phyloP scores from a whole-genome alignment of 92 coral and sea anemone species.

The Palythoa heliodiscus region DNA sequence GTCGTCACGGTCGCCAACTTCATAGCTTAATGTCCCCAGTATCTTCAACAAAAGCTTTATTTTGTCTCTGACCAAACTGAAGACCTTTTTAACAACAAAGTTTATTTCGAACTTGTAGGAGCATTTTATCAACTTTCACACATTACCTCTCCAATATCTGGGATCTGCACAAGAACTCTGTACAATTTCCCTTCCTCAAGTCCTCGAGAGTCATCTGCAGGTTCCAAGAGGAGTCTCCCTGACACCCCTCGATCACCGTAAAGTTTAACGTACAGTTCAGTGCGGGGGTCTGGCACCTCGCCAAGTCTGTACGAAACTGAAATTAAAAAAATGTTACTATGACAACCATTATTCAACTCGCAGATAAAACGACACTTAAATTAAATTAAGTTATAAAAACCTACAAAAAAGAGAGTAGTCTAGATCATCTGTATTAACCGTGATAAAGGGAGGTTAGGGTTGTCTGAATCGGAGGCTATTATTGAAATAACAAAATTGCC shows the following conservation, averaged over 20 bases:
- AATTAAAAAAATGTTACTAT: not conserved
- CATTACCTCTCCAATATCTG: slow-evolving; percentile 43
- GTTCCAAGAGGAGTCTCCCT: slow-evolving; percentile 31
- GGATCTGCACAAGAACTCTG: slow-evolving; percentile 16
- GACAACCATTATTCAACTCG: no score
- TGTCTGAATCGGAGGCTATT: no score
- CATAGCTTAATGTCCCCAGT: no score
- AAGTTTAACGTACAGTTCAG: slow-evolving; percentile 31
- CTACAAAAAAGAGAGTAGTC: no score
- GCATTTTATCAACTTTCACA: not conserved
- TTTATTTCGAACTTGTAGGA: not conserved
- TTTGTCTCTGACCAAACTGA: not conserved
- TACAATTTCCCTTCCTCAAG: slow-evolving; percentile 35
- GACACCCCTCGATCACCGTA: slow-evolving; percentile 42
- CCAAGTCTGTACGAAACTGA: slow-evolving; percentile 42
- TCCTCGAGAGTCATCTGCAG: slow-evolving; percentile 32
- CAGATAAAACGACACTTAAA: no score
- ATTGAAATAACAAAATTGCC: no score
- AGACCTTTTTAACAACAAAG: not conserved
- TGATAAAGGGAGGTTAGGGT: no score
- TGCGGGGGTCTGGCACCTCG: slow-evolving; percentile 21
- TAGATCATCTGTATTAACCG: no score
- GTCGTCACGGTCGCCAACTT: no score
- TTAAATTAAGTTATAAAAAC: no score
- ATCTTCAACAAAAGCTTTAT: no score